A percentile compares a stretch with the other conserved stretches of the same genome.
Conservation (phyloP, 2,113 vertebrate genomes). For the Cyprinus carpio region DNA sequence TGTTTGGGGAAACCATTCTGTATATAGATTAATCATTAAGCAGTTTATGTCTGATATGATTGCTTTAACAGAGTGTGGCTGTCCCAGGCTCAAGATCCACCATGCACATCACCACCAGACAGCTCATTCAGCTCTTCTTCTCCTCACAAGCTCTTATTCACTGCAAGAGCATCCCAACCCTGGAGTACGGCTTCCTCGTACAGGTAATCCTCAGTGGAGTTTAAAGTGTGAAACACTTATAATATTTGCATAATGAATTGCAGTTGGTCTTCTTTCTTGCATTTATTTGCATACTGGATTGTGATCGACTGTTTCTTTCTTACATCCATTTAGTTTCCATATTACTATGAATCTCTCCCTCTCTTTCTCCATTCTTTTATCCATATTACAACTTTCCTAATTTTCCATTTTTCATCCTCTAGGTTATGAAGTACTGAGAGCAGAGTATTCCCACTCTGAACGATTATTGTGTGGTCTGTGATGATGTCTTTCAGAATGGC, state of each 20-base stretch:
- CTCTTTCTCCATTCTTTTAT: neutral
- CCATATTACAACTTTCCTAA: neutral
- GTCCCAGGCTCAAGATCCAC: constrained; percentile 72
- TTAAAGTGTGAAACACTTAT: neutral
- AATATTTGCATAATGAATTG: neutral
- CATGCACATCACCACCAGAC: constrained; percentile 75
- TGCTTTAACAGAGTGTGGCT: constrained; percentile 66
- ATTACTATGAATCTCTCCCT: neutral
- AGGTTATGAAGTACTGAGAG: constrained; percentile 96
- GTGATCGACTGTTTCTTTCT: neutral
- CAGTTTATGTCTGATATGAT: neutral
- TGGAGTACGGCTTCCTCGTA: constrained; percentile 93
- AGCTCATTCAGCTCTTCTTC: constrained; percentile 77
- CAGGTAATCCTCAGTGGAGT: constrained; percentile 77
- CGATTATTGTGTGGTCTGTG: constrained; percentile 95
- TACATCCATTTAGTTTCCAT: neutral
- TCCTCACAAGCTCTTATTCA: constrained; percentile 82
- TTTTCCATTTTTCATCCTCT: constrained; percentile 27
- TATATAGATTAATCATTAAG: neutral
- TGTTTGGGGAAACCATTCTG: neutral
- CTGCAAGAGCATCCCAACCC: constrained; percentile 87
- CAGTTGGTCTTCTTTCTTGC: neutral
- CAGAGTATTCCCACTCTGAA: constrained; percentile 92
- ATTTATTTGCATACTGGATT: neutral
- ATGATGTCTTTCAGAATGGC: constrained; percentile 95